Conservation (phyloP, 2,797 vertebrate genomes). For the Cossypha polioptera region DNA sequence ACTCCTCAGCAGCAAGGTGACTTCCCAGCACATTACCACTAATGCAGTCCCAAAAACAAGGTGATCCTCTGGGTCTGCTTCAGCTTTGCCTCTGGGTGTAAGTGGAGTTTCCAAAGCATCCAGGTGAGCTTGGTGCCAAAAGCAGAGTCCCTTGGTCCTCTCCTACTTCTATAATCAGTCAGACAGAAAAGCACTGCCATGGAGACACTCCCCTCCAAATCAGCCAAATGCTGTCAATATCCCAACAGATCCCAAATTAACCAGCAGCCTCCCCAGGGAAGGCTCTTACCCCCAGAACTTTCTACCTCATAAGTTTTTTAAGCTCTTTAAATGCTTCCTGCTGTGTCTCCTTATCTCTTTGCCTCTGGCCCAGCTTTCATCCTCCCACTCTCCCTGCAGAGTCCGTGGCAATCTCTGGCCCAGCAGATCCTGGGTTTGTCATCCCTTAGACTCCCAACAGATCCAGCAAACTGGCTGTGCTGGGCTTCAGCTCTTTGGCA, state of each 20-base stretch:
- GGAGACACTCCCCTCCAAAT: neutral
- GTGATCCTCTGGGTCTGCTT: fast-evolving
- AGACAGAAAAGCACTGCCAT: neutral
- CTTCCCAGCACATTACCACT: neutral
- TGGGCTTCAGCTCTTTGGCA: neutral
- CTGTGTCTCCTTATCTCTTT: neutral
- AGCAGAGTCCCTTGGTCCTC: fast-evolving
- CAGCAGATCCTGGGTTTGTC: neutral
- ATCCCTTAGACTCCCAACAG: neutral
- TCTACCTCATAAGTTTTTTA: neutral
- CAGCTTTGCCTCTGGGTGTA: neutral
- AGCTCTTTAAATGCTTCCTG: neutral
- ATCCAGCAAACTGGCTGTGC: neutral
- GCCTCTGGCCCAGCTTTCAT: neutral
- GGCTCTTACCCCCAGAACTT: neutral
- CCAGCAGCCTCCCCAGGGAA: neutral
- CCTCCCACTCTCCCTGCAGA: neutral
- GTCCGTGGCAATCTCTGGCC: neutral
- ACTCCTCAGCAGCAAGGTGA: neutral
- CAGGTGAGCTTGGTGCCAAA: neutral
- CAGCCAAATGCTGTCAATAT: neutral
- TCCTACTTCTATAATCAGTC: neutral
- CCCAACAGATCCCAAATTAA: neutral
- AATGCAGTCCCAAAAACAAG: fast-evolving
- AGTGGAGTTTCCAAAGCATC: neutral